Base-by-base conservation (phyloP, 2,113 vertebrate species). In the Haliaeetus leucogaster region DNA sequence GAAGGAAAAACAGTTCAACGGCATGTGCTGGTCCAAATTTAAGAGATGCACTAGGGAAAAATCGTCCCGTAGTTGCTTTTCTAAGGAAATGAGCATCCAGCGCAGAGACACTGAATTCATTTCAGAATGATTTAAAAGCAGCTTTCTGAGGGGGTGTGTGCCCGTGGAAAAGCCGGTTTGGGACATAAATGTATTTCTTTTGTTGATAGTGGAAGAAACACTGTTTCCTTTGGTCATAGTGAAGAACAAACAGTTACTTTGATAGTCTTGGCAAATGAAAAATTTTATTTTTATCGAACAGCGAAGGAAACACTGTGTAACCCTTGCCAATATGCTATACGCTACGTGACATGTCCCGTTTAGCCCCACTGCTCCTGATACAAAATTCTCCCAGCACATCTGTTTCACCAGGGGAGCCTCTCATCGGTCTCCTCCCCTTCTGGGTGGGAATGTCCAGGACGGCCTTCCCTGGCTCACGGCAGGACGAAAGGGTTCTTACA, bases 141-240 rank as follows among this genome's bases (percentile, higher is more conserved):
- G 65, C 9, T 7, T 87, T 90, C 78, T 82, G 84, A 88, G 94
- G 89, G 91, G 43, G 79, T 14, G 79, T 86, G 87, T 32, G 91
- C 89, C 68, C 9, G n/a, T 80, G 93, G 90, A 92, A 95, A 93
- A 89, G 95, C 56, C 4, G 3, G 42, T 87, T 72, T 86, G 94
- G 82, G 95, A 93, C 91, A 91, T 21, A 89, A 97, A 95, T 95
- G 85, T 17, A 58, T 94, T 95, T 67, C 74, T 87, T 94, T 93
- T 95, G 96, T 97, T 97, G 96, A 94, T 66, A 95, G 70, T 96
- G 95, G 95, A 97, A 97, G 84, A 95, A 95, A 5, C 73, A 50
- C 66, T 93, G 91, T 95, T 97, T 95, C 97, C 93, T 95, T 97
- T 97, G 96, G 96, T 97, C 89, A 58, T 15, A 55, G 62, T 0